A percentile compares a stretch with the other conserved stretches of the same genome.
These are phyloP conservation scores for Vesta saturnalis DNA, from an alignment of 2,888 invertebrate genomes.

Conservation along the genomic window DNA sequence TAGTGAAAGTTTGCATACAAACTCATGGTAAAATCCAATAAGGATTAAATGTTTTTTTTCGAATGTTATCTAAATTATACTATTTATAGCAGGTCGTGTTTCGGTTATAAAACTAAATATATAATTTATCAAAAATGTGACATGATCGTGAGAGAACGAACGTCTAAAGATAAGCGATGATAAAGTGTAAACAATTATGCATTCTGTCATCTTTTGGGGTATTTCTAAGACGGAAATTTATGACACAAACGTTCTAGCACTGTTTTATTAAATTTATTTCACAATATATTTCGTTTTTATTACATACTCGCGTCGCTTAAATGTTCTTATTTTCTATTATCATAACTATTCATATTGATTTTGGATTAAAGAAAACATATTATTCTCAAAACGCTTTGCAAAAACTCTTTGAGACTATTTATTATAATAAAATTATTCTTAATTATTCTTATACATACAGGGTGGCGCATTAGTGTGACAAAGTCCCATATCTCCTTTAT, in stretches of 20 bases:
- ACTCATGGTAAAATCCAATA: no score
- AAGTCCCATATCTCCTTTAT: no score
- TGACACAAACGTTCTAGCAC: constrained; percentile 23
- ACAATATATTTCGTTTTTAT: constrained; percentile 18
- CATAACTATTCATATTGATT: not conserved
- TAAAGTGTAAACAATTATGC: constrained; percentile 46
- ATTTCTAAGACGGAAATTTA: constrained; percentile 34
- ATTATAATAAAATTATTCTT: no score
- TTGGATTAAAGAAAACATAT: not conserved
- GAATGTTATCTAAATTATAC: not conserved
- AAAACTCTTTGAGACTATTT: no score
- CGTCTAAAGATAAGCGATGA: constrained; percentile 44
- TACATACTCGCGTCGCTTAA: not conserved
- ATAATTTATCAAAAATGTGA: constrained; percentile 31
- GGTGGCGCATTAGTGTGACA: no score
- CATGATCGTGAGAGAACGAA: constrained; percentile 33
- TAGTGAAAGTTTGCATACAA: no score
- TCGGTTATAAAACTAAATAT: constrained; percentile 27
- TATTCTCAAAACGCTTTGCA: no score
- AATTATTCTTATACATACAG: no score
- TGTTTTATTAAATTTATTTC: constrained; percentile 29
- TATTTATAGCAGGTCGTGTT: not conserved
- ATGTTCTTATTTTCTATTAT: not conserved
- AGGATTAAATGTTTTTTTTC: no score
- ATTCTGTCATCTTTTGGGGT: constrained; percentile 43